Conservation (phyloP, 2,888 invertebrate species). For the Schizaphis graminum region DNA sequence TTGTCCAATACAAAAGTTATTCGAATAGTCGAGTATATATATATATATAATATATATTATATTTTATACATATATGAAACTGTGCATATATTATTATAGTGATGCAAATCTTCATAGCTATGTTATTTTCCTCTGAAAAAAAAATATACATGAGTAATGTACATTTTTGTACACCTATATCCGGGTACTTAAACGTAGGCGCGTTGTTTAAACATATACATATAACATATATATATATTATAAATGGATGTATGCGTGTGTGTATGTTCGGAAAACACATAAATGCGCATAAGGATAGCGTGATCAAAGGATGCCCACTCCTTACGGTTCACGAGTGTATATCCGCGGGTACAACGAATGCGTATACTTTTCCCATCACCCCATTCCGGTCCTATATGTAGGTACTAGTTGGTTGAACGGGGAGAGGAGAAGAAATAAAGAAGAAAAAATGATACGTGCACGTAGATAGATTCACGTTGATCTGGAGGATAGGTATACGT, state of each 20-base stretch:
- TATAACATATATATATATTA: not conserved
- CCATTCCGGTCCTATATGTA: not conserved
- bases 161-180: not conserved
- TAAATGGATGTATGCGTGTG: not conserved
- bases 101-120: not conserved
- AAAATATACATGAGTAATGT: not conserved
- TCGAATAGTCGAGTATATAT: not conserved
- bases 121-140: not conserved
- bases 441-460: not conserved
- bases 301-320: constrained; percentile 38
- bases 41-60: too few relatives aligned
- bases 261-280: constrained; percentile 7
- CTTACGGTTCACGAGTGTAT: constrained; percentile 19
- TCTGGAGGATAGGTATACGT: not conserved
- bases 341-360: not conserved
- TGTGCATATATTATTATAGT: not conserved
- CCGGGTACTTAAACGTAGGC: not conserved
- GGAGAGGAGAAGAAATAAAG: not conserved
- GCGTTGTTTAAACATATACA: not conserved
- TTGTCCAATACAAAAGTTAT: not conserved
- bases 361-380: not conserved
- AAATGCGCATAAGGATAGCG: constrained; percentile 41
- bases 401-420: not conserved
- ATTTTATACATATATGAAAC: not conserved
- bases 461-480: not conserved